Percentiles rank a stretch among this genome's conserved stretches.
phyloP scores from a whole-genome alignment of 1,140 invertebrate species.

The Protaetia brevitarsis region DNA sequence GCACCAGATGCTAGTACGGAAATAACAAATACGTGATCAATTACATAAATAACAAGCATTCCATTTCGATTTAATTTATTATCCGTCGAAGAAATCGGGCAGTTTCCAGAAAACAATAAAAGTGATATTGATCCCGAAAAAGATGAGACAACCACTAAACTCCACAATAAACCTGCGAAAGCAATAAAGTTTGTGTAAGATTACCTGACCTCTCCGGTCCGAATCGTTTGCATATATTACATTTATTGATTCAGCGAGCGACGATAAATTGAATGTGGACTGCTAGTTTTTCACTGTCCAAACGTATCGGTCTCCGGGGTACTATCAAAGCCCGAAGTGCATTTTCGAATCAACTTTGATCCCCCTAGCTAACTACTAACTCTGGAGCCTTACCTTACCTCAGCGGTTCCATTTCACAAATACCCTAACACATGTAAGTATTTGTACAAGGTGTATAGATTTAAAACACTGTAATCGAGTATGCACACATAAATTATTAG shows the following conservation, averaged over 20 bases:
- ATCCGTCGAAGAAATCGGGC: neutral
- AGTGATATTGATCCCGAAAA: neutral
- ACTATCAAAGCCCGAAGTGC: slow-evolving; percentile 37
- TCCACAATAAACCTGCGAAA: slow-evolving; percentile 18
- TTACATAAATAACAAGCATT: no score
- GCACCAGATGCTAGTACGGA: no score
- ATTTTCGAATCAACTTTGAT: slow-evolving; percentile 38
- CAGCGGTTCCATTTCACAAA: neutral
- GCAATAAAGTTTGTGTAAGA: slow-evolving; percentile 31
- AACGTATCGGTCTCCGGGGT: slow-evolving; percentile 38
- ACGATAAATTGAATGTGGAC: slow-evolving; percentile 42
- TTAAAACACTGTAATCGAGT: no score
- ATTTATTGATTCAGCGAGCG: slow-evolving; percentile 31
- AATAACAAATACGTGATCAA: no score
- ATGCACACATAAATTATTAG: no score
- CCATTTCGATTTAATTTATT: no score
- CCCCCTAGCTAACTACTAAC: slow-evolving; percentile 24
- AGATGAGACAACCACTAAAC: neutral
- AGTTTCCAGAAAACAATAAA: neutral
- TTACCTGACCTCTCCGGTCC: slow-evolving; percentile 33
- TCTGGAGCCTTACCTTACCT: neutral
- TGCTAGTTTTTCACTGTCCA: slow-evolving; percentile 42
- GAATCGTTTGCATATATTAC: slow-evolving; percentile 38
- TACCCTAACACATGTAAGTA: neutral
- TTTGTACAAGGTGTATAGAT: no score